Evolutionary conservation across 2,888 invertebrate genomes (phyloP), one percentile per base, ranked within the genome.

Genomic region (Hydropsyche betteni): DNA sequence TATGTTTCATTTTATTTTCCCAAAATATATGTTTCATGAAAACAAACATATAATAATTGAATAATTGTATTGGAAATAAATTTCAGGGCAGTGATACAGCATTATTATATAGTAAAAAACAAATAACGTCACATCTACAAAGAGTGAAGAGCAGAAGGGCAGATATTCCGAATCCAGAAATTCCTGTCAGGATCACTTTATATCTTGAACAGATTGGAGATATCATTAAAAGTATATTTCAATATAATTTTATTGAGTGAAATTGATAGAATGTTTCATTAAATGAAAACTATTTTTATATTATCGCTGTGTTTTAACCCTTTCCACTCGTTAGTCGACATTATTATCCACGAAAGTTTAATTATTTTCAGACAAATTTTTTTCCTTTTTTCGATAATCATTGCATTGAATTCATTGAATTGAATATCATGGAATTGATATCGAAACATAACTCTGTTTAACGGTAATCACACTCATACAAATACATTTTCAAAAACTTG

Each of bases 111-210:
- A 92, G 92, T 84, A 95, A 95, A 89, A 93, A 92, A 86, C 91
- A 90, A 80, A 88, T 91, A 77, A 90, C 91, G 69, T 89, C 89
- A 80, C 94, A 94, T 85, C 87, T 94, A 81, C 93, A 93, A 84
- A 89, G 94, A 83, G 91, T 95, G 81, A 95, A 94, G 85, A 91
- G 91, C 81, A 91, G 93, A 79, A 89, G 94, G 81, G 94, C 94
- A 2, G 94, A 95, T 86, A 94, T 95, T 83, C 95, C 95, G 80
- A 95, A 95, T 88, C 95, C 95, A 16, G 94, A 95, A 86, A 94
- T 95, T 80, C 94, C 94, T 51, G 94, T 95, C 80, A 89, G 94
- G 82, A 94, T 95, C 84, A 90, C 92, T 83, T 88, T 94, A 76
- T 91, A 92, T 51, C 86, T 94, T 79, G 94, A 94, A 84, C 94